Evolutionary conservation across 2,113 vertebrate species (phyloP).

Genomic region (Natator depressus): DNA sequence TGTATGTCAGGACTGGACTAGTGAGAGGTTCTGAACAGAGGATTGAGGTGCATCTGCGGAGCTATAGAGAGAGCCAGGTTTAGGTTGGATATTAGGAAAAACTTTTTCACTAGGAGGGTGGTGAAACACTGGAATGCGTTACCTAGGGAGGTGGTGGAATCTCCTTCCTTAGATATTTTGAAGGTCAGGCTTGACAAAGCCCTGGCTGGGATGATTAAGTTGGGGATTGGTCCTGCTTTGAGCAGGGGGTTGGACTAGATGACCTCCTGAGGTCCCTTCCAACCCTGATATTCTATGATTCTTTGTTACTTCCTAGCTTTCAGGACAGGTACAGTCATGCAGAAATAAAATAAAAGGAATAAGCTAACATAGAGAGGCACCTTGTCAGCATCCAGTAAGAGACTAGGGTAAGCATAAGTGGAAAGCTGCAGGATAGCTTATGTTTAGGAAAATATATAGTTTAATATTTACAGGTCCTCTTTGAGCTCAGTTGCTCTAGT

Average conservation of each 20-base stretch:
- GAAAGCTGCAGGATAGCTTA: constrained; percentile 10
- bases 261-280: no score
- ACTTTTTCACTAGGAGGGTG: no score
- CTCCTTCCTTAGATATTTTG: no score
- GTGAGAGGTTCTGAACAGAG: neutral
- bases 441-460: neutral
- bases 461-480: constrained; percentile 17
- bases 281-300: no score
- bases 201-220: no score
- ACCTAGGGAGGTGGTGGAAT: no score
- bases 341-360: neutral
- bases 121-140: no score
- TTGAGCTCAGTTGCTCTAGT: constrained; percentile 41
- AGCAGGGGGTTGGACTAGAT: no score
- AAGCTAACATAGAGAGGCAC: neutral
- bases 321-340: neutral
- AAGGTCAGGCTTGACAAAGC: no score
- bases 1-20: neutral
- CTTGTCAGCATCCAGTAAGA: neutral
- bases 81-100: no score
- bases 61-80: neutral
- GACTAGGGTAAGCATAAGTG: neutral
- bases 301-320: neutral
- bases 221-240: no score
- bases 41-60: neutral